Evolutionary conservation across 2,797 vertebrate species (phyloP).

Genomic region (Pitangus sulphuratus): DNA sequence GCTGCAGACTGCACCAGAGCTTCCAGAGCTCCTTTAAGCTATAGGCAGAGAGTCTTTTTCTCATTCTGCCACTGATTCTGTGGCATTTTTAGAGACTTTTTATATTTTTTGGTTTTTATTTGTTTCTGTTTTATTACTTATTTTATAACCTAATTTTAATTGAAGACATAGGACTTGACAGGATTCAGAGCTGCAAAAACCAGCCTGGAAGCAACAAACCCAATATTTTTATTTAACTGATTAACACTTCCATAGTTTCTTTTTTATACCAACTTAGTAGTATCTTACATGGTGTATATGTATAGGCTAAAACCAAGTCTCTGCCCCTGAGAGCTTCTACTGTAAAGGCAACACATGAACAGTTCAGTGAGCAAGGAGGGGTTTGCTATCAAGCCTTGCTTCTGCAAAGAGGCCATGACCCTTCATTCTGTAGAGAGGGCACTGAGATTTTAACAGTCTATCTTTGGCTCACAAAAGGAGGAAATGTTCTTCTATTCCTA

Average conservation of each 20-base stretch:
- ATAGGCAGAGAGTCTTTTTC: neutral
- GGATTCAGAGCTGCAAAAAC: conserved; percentile 7
- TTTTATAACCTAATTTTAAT: conserved; percentile 38
- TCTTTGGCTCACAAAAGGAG: conserved; percentile 41
- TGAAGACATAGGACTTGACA: conserved; percentile 34
- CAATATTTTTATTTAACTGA: conserved; percentile 35
- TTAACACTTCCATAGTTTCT: conserved; percentile 32
- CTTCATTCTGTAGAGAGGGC: neutral
- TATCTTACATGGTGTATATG: neutral
- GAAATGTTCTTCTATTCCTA: conserved; percentile 45
- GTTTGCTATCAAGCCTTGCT: neutral
- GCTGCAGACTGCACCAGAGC: neutral
- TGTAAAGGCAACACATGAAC: neutral
- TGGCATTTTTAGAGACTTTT: neutral
- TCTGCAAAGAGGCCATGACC: neutral
- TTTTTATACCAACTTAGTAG: neutral
- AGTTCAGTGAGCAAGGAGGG: neutral
- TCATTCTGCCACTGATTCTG: neutral
- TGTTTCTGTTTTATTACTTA: conserved; percentile 18
- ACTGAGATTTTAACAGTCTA: conserved; percentile 1
- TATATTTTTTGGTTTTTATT: neutral
- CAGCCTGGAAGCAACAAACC: conserved; percentile 6
- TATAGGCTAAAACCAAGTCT: neutral
- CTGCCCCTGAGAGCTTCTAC: neutral
- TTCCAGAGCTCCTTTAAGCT: neutral